Conservation (phyloP, 2,888 invertebrate genomes). For the Hypolimnas misippus region DNA sequence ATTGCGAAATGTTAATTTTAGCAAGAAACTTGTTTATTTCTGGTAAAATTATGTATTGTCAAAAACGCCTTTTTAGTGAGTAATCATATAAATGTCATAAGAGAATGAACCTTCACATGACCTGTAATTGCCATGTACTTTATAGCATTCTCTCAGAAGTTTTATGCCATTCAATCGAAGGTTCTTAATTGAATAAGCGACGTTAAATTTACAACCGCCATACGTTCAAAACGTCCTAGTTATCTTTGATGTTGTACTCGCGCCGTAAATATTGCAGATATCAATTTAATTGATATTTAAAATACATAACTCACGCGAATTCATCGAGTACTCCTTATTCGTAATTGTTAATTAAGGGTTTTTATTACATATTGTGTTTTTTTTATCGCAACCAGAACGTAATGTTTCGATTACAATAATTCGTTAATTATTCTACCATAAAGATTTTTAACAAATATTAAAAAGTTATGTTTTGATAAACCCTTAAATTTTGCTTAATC, state of each 20-base stretch:
- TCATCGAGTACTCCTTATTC: neutral
- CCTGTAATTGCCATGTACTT: conserved; percentile 78
- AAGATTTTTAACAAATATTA: too few relatives aligned
- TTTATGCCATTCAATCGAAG: conserved; percentile 81
- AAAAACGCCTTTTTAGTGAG: neutral
- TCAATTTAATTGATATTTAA: conserved; percentile 23
- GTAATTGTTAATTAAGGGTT: conserved; percentile 2
- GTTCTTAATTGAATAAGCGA: conserved; percentile 81
- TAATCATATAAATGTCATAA: neutral
- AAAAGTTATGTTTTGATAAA: too few relatives aligned
- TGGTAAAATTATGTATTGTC: neutral
- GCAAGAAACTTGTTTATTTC: neutral
- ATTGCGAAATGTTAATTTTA: too few relatives aligned
- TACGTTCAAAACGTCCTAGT: conserved; percentile 71
- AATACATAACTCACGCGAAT: conserved; percentile 9
- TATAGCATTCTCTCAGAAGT: conserved; percentile 78
- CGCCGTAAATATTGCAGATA: conserved; percentile 22
- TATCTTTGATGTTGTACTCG: conserved; percentile 57
- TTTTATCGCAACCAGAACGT: neutral
- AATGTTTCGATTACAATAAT: too few relatives aligned
- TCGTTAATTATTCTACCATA: too few relatives aligned
- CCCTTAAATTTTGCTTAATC: too few relatives aligned
- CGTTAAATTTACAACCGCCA: conserved; percentile 78
- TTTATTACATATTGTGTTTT: neutral
- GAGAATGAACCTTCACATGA: conserved; percentile 58